These are phyloP conservation scores for Helicolenus hilgendorfi DNA, from an alignment of 2,797 vertebrate species.

Conservation along the genomic window DNA sequence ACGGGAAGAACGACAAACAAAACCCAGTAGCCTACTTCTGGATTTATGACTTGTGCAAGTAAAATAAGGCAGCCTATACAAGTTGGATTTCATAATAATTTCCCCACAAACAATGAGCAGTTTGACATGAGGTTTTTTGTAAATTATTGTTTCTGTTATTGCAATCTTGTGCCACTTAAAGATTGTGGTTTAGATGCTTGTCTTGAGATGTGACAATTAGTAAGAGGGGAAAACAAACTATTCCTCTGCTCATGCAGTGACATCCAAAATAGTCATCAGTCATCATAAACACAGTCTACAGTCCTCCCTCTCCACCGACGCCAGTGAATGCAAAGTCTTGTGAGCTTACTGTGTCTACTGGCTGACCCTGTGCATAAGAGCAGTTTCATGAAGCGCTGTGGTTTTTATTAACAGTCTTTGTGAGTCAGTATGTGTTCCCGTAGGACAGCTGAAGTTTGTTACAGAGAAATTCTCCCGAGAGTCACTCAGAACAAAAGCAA, in stretches of 20 bases:
- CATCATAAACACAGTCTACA: constrained; percentile 54
- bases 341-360: constrained; percentile 51
- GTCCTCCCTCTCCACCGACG: constrained; percentile 33
- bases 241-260: constrained; percentile 5
- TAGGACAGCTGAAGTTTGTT: constrained; percentile 37
- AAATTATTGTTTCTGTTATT: constrained; percentile 31
- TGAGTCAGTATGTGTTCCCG: constrained; percentile 57
- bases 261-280: constrained; percentile 59
- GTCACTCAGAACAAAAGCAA: constrained; percentile 20
- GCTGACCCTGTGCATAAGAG: constrained; percentile 29
- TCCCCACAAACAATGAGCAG: constrained; percentile 19
- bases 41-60: neutral
- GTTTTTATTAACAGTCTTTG: constrained; percentile 43
- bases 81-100: constrained; percentile 42
- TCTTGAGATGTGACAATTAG: constrained; percentile 41
- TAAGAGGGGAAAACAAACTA: constrained; percentile 27
- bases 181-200: constrained; percentile 10
- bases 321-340: constrained; percentile 33
- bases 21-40: neutral
- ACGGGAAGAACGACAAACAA: constrained; percentile 25
- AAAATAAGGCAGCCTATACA: constrained; percentile 16
- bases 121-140: constrained; percentile 12
- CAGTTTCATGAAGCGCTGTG: constrained; percentile 29
- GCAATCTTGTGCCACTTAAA: constrained; percentile 9
- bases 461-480: neutral